Evolutionary conservation across 2,888 invertebrate species (phyloP), one percentile per base, ranked within the genome.

Genomic region (Polyommatus icarus): DNA sequence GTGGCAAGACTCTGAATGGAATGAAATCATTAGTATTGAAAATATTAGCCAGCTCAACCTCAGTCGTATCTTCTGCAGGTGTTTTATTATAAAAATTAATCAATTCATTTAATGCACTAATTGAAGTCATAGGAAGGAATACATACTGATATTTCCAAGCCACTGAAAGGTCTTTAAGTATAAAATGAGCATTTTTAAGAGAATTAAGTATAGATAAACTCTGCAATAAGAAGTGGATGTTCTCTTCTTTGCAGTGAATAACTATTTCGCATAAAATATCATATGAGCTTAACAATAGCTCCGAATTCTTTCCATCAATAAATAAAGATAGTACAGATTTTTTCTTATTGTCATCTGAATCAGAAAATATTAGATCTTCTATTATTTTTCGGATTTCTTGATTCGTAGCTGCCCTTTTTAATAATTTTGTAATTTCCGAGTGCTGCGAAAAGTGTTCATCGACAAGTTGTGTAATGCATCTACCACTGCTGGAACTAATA

Each of bases 111-210:
- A 90, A 84, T 71, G 89, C 87, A 71, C 86, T 87, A 76, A 87
- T 85, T 76, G 92, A 90, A 1, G 91, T 89, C 85, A 93, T 90
- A 0, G 92, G 90, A 79, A 94, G 85, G 85, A 88, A 92, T 82
- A 94, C 87, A 77, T 94, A 94, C 80, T 92, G 90, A 80, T 92
- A 94, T 82, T 93, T 94, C 93, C 93, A 94, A 75, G 87, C 88
- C 18, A 90, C 84, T 57, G 92, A 88, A 76, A 93, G 84, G 82
- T 93, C 92, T 81, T 91, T 92, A 32, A 92, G 85, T 77, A 89
- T 85, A 67, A 90, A 84, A 80, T 87, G 89, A 46, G 88, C 84
- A 82, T 91, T 90, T 76, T 91, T 84, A 75, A 94, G 84, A 71
- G 89, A 86, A 82, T 89, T 91, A 59, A 94, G 81, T 77, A 89